phyloP scores from a whole-genome alignment of 2,797 vertebrate genomes.

The Cynopterus sphinx region DNA sequence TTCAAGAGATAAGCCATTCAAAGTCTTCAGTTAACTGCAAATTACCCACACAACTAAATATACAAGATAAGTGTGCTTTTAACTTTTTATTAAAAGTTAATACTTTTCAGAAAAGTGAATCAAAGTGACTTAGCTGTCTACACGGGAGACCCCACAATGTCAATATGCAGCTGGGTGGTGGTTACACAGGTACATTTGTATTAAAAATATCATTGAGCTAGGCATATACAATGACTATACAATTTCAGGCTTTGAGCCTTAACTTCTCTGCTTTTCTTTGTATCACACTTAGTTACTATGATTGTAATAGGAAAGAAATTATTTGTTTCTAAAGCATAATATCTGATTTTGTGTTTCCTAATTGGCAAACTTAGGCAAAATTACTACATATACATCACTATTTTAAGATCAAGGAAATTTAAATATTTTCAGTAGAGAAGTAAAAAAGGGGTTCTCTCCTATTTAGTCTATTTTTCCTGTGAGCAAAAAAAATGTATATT shows the following conservation, averaged over 20 bases:
- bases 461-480: not conserved
- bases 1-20: not conserved
- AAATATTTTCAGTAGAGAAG: not conserved
- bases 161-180: not conserved
- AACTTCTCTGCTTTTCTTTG: not conserved
- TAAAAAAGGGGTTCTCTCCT: not conserved
- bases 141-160: not conserved
- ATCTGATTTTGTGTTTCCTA: conserved; percentile 1
- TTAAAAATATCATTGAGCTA: not conserved
- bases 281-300: not conserved
- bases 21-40: not conserved
- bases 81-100: not conserved
- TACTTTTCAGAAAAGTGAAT: not conserved
- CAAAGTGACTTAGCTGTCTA: not conserved
- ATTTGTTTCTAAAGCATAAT: not conserved
- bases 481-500: not conserved
- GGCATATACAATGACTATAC: not conserved
- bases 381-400: not conserved
- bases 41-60: not conserved
- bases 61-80: not conserved
- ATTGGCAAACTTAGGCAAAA: not conserved
- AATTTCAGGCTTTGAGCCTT: not conserved
- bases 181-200: not conserved
- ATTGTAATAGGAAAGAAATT: not conserved
- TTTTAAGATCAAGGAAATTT: not conserved